Base-by-base conservation (phyloP, 2,888 invertebrate genomes). In the Ochropleura plecta region DNA sequence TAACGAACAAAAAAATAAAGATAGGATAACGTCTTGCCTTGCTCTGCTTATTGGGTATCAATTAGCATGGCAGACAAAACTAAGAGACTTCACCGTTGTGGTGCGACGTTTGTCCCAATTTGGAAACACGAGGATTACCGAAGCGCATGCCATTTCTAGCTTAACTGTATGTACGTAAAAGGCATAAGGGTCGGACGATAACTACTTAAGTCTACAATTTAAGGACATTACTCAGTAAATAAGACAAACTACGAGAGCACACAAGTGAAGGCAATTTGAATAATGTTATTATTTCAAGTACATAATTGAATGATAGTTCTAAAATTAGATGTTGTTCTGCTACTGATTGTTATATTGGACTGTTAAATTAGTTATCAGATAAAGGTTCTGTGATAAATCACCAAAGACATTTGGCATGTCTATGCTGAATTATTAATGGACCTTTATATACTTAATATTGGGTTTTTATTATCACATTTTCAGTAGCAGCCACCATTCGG, bases 171-270 rank as follows among this genome's bases (percentile, higher is more conserved):
- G 6, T 68, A 55, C 18, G 14, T 53, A 67, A 20, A 4, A 59
- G 48, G 12, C 76, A 60, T 75, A 79, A 86, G 83, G 88, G 83
- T 77, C 75, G 68, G 55, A 60, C 63, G 44, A 55, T 80, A 81
- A 87, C 83, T 80, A 72, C 67, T 20, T 59, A 73, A 70, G 77
- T 75, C 79, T 48, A 85, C 83, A 85, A 80, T 77, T 76, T 76
- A 79, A 76, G 73, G 72, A 59, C 77, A 70, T 83, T 77, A 72
- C 76, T 77, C 73, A 70, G 77, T 75, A 83, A 87, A 85, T 76
- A 83, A 60, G 66, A 70, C 78, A 79, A 86, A 81, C 81, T 83
- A 75, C 76, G 80, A 42, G 64, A 71, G 69, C 68, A 76, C 67
- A 63, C 75, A 71, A 76, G 80, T 78, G 63, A 75, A 77, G 53